Conservation (phyloP, 2,797 vertebrate species). For the Emydoidea blandingii region DNA sequence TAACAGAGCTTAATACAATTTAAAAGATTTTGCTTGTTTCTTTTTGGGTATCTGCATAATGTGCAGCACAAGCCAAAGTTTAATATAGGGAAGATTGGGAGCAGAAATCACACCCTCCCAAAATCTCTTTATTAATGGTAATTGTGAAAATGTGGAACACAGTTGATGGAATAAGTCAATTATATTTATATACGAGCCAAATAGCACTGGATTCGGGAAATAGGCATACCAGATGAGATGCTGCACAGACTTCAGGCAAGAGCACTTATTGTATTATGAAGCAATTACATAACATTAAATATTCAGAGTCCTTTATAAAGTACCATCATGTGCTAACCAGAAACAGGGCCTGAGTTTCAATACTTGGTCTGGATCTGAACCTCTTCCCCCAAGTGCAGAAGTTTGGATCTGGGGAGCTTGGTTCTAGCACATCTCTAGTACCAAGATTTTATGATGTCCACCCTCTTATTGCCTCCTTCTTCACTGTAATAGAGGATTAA, state of each 20-base stretch:
- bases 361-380: not conserved
- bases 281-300: not conserved
- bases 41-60: not conserved
- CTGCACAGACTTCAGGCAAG: not conserved
- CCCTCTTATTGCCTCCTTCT: not conserved
- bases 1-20: not conserved
- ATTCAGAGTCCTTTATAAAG: not conserved
- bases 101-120: not conserved
- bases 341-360: not conserved
- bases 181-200: not conserved
- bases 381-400: not conserved
- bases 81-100: not conserved
- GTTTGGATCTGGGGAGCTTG: not conserved
- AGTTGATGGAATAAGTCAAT: not conserved
- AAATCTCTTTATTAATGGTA: not conserved
- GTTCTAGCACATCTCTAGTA: not conserved
- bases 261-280: slow-evolving; percentile 22
- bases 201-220: not conserved
- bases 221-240: not conserved
- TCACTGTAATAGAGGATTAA: not conserved
- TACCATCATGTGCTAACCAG: not conserved
- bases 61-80: not conserved
- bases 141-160: not conserved
- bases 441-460: not conserved
- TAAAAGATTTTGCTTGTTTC: not conserved